Conservation (phyloP, 1,140 invertebrate species). For the Hydropsyche tenuis region DNA sequence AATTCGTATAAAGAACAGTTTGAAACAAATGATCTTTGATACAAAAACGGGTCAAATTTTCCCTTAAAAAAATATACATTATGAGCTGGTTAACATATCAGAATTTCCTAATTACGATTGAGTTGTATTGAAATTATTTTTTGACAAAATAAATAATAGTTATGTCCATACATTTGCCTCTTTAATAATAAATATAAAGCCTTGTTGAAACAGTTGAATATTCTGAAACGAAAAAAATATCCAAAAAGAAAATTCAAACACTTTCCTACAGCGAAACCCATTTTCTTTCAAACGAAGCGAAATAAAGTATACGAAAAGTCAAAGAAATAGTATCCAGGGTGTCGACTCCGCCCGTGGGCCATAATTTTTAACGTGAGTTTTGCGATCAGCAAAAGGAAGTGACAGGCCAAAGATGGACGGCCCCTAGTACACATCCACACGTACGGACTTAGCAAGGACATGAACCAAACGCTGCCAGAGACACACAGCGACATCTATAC, state of each 20-base stretch:
- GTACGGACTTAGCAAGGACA: conserved; percentile 30
- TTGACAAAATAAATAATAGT: no score
- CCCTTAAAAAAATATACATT: no score
- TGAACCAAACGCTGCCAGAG: conserved; percentile 15
- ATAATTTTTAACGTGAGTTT: conserved; percentile 51
- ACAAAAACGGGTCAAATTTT: no score
- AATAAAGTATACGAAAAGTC: neutral
- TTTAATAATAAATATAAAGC: no score
- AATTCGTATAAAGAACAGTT: no score
- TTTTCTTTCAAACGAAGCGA: neutral
- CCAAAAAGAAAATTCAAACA: neutral
- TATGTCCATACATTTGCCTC: no score
- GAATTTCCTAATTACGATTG: no score
- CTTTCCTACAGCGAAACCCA: neutral
- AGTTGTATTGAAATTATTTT: no score
- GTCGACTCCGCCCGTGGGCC: conserved; percentile 42
- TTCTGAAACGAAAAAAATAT: neutral
- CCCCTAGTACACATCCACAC: conserved; percentile 44
- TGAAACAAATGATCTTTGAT: no score
- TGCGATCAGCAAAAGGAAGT: conserved; percentile 51
- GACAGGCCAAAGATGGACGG: conserved; percentile 50
- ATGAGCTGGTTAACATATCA: no score
- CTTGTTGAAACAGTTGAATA: no score
- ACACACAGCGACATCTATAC: conserved; percentile 21
- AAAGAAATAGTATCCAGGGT: neutral